Percentiles rank a stretch among this genome's conserved stretches.
phyloP scores from a whole-genome alignment of 2,797 vertebrate genomes.

The Danio kyathit region DNA sequence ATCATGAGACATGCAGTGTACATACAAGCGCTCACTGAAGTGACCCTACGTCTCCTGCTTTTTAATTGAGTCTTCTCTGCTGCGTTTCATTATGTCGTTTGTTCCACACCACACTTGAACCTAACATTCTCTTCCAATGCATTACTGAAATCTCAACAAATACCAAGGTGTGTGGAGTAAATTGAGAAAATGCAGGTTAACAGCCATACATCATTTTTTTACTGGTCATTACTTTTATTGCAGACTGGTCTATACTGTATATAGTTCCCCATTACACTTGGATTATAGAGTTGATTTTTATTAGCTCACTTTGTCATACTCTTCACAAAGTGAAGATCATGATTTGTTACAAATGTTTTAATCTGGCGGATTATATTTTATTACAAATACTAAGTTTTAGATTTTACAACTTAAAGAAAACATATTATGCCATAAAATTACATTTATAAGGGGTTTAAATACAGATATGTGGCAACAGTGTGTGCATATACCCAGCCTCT shows the following conservation, averaged over 20 bases:
- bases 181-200: neutral
- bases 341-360: neutral
- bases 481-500: too few species aligned
- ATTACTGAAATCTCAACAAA: neutral
- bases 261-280: neutral
- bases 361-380: neutral
- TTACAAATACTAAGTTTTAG: too few species aligned
- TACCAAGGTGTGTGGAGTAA: neutral
- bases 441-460: too few species aligned
- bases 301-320: too few species aligned
- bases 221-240: neutral
- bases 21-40: neutral
- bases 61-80: neutral
- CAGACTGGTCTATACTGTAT: neutral
- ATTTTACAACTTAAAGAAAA: too few species aligned
- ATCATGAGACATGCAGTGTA: slow-evolving; percentile 19
- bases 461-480: too few species aligned
- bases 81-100: neutral
- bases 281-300: neutral
- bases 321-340: too few species aligned
- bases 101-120: neutral
- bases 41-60: neutral
- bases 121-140: too few species aligned
- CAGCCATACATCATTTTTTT: neutral
- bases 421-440: too few species aligned